phyloP scores from a whole-genome alignment of 1,140 invertebrate species.

The Lineus longissimus region DNA sequence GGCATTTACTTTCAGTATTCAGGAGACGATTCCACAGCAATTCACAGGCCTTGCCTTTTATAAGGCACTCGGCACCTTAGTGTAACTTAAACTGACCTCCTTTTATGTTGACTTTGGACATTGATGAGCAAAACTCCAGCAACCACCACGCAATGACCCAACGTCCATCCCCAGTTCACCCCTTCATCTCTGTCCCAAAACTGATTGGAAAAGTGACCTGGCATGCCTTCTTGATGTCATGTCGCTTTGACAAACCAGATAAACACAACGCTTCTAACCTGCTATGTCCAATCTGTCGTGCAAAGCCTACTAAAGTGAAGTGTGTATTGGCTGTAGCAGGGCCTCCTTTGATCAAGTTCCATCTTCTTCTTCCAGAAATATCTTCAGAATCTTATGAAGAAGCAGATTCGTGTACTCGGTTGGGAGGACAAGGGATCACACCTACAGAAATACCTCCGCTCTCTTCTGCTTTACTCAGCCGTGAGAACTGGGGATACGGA shows the following conservation, averaged over 20 bases:
- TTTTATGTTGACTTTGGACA: too few relatives aligned
- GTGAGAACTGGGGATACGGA: not conserved
- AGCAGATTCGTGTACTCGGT: not conserved
- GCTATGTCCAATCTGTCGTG: too few relatives aligned
- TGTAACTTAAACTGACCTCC: too few relatives aligned
- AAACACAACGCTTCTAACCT: too few relatives aligned
- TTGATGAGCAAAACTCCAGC: too few relatives aligned
- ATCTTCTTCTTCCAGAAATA: conserved; percentile 4
- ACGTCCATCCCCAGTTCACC: not conserved
- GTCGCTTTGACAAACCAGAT: too few relatives aligned
- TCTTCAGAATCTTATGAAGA: not conserved
- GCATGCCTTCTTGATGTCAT: too few relatives aligned
- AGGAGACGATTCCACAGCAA: conserved; percentile 54
- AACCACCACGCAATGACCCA: not conserved
- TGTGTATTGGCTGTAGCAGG: too few relatives aligned
- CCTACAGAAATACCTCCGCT: not conserved
- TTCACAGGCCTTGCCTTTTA: not conserved
- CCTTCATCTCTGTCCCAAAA: not conserved
- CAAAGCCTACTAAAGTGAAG: too few relatives aligned
- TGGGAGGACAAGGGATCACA: not conserved
- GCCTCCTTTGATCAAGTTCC: too few relatives aligned
- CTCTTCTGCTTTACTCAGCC: not conserved
- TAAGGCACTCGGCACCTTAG: not conserved
- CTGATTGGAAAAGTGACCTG: too few relatives aligned
- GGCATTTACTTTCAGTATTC: conserved; percentile 40